Conservation (phyloP, 2,888 invertebrate genomes). For the Erpobdella octoculata region DNA sequence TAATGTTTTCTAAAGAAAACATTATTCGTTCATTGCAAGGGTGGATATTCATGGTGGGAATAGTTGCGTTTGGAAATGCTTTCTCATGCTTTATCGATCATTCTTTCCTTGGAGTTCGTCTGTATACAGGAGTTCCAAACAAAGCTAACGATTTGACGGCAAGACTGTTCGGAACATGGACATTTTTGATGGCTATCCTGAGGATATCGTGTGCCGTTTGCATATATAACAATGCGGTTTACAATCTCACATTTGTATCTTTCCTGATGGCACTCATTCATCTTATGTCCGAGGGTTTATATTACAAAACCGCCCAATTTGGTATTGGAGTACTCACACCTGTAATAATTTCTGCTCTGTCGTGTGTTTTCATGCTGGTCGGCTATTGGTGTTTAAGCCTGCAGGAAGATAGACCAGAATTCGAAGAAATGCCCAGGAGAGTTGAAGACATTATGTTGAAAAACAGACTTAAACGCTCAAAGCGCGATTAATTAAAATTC, state of each 20-base stretch:
- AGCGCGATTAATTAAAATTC: background rate
- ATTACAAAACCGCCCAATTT: constrained; percentile 40
- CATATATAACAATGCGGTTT: constrained; percentile 42
- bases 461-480: constrained; percentile 3
- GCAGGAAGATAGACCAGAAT: background rate
- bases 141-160: constrained; percentile 40
- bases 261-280: constrained; percentile 41
- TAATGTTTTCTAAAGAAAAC: constrained; percentile 22
- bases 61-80: constrained; percentile 45
- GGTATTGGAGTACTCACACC: constrained; percentile 41
- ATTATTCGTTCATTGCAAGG: constrained; percentile 39
- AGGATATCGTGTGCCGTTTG: constrained; percentile 42
- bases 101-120: constrained; percentile 38
- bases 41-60: constrained; percentile 44
- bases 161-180: constrained; percentile 44
- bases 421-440: constrained; percentile 12
- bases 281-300: constrained; percentile 40
- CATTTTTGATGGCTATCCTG: constrained; percentile 39
- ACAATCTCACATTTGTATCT: constrained; percentile 42
- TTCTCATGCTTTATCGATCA: constrained; percentile 42
- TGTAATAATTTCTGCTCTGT: constrained; percentile 40
- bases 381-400: constrained; percentile 25
- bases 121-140: constrained; percentile 40
- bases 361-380: constrained; percentile 24
- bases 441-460: constrained; percentile 25